Conservation (phyloP, 2,888 invertebrate species). For the Eilema caniola region DNA sequence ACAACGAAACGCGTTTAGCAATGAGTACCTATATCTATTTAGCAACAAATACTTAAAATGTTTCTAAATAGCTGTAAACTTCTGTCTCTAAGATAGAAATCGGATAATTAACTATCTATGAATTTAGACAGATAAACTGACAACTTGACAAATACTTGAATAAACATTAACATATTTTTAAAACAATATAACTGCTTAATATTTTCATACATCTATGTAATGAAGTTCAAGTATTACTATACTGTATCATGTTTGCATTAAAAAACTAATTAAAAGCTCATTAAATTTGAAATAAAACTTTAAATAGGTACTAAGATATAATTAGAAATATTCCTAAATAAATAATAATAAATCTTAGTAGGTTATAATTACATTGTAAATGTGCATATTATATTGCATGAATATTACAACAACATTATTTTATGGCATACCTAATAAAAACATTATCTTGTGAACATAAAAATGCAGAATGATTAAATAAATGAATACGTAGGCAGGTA, state of each 20-base stretch:
- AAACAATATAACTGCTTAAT: background rate
- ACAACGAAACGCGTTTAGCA: too few relatives aligned
- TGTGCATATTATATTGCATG: background rate
- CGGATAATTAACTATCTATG: background rate
- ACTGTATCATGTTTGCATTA: background rate
- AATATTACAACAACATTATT: conserved; percentile 2
- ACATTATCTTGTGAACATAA: conserved; percentile 3
- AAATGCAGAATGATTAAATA: background rate
- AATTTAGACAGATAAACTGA: background rate
- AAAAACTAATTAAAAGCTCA: background rate
- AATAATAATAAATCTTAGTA: background rate
- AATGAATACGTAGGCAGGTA: background rate
- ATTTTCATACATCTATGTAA: background rate
- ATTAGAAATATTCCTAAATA: background rate
- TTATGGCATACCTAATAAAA: conserved; percentile 4
- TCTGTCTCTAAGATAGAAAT: background rate
- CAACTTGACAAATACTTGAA: background rate
- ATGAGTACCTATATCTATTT: too few relatives aligned
- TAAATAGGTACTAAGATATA: background rate
- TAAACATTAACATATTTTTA: background rate
- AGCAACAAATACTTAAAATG: too few relatives aligned
- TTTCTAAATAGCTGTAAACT: too few relatives aligned
- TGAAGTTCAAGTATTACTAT: background rate
- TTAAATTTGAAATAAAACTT: background rate
- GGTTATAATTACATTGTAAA: background rate